phyloP scores from a whole-genome alignment of 2,113 vertebrate genomes.

The Labeo rohita region DNA sequence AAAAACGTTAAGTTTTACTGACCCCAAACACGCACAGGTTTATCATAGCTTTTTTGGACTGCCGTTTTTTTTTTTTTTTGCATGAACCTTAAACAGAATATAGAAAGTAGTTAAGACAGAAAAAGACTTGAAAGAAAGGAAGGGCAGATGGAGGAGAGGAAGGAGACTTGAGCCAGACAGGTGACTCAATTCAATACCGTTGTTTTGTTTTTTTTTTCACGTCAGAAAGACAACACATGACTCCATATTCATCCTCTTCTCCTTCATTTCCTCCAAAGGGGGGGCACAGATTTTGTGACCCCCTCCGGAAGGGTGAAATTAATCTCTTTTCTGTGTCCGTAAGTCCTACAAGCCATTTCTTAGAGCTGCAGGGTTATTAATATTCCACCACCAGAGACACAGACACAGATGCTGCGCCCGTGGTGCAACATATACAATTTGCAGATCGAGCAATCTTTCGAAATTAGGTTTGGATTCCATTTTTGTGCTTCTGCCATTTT shows the following conservation, averaged over 20 bases:
- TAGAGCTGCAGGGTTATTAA: slow-evolving; percentile 39
- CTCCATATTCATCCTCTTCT: slow-evolving; percentile 51
- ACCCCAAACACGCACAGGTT: neutral
- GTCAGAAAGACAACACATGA: slow-evolving; percentile 33
- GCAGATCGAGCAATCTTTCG: slow-evolving; percentile 20
- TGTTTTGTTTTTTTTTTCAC: neutral
- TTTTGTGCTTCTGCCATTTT: slow-evolving; percentile 6
- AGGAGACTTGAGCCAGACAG: neutral
- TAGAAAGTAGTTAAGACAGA: neutral
- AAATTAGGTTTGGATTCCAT: slow-evolving; percentile 18
- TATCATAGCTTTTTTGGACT: neutral
- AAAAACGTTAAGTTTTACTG: neutral
- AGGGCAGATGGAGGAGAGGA: slow-evolving; percentile 7
- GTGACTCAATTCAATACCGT: neutral
- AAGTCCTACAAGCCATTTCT: slow-evolving; percentile 62
- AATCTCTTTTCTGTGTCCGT: slow-evolving; percentile 75
- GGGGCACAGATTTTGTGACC: slow-evolving; percentile 35
- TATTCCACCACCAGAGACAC: slow-evolving; percentile 23
- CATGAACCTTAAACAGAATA: neutral
- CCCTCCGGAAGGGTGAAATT: slow-evolving; percentile 68
- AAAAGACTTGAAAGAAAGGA: neutral
- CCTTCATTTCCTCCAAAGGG: slow-evolving; percentile 23
- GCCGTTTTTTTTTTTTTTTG: neutral
- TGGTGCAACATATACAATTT: neutral
- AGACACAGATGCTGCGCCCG: neutral